Evolutionary conservation across 2,113 vertebrate genomes (phyloP).

Genomic region (Arenaria interpres): DNA sequence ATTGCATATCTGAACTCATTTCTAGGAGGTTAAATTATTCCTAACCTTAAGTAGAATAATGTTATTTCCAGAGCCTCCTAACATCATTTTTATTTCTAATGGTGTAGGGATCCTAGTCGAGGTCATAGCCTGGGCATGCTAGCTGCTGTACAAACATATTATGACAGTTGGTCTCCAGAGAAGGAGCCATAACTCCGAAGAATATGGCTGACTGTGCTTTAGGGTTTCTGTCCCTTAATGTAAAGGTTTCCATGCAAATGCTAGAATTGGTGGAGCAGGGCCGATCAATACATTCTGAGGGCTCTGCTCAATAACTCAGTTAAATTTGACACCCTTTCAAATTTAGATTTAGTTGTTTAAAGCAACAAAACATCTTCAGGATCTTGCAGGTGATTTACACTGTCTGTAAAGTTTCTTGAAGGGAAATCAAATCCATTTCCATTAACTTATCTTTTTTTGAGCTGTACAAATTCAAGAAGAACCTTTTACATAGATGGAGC

Average conservation of each 20-base stretch:
- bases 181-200: background rate
- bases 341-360: background rate
- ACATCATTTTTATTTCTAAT: conserved; percentile 8
- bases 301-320: background rate
- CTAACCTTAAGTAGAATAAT: conserved; percentile 1
- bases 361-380: background rate
- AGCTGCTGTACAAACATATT: background rate
- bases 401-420: background rate
- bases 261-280: background rate
- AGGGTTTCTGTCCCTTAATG: background rate
- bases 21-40: conserved; percentile 14
- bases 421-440: background rate
- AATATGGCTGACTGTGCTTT: background rate
- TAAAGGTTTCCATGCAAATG: background rate
- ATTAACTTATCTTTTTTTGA: background rate
- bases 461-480: background rate
- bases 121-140: background rate
- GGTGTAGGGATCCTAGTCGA: background rate
- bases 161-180: background rate
- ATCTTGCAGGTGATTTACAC: background rate
- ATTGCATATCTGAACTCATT: background rate
- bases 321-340: background rate
- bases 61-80: background rate
- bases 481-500: background rate
- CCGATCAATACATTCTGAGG: background rate